phyloP scores from a whole-genome alignment of 2,888 invertebrate species.

The Metellina segmentata region DNA sequence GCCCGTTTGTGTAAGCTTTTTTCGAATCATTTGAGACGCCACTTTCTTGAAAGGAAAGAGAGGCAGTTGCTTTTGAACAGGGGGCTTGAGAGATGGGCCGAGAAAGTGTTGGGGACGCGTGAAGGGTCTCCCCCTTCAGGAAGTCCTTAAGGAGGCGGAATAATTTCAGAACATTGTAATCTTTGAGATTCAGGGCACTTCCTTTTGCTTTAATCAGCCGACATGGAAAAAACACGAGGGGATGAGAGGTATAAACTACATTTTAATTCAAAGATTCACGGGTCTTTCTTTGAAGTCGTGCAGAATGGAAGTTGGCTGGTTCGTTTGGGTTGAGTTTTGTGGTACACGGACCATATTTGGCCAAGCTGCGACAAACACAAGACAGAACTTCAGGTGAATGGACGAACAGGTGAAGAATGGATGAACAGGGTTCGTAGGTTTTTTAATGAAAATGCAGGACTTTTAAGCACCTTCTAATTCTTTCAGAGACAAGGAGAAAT shows the following conservation, averaged over 20 bases:
- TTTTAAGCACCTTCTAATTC: no score
- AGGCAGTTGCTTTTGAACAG: conserved; percentile 37
- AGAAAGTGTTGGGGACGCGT: conserved; percentile 37
- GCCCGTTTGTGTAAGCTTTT: not conserved
- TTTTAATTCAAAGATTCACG: no score
- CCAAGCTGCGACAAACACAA: no score
- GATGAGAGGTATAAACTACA: not conserved
- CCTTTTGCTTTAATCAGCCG: conserved; percentile 30
- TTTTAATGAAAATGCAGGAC: no score
- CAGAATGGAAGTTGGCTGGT: no score
- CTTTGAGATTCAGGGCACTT: conserved; percentile 13
- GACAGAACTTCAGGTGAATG: no score
- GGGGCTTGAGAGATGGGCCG: conserved; percentile 34
- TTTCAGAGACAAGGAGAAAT: no score
- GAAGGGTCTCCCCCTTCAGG: conserved; percentile 11
- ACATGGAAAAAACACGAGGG: conserved; percentile 6
- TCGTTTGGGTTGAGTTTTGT: no score
- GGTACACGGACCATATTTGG: no score
- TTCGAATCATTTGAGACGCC: conserved; percentile 34
- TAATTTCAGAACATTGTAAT: conserved; percentile 49
- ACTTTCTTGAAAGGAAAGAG: conserved; percentile 27
- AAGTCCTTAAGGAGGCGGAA: conserved; percentile 58
- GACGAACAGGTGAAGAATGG: no score
- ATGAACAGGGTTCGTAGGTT: no score
- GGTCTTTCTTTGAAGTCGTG: no score